Conservation (phyloP, 2,113 vertebrate species). For the Trichomycterus rosablanca region DNA sequence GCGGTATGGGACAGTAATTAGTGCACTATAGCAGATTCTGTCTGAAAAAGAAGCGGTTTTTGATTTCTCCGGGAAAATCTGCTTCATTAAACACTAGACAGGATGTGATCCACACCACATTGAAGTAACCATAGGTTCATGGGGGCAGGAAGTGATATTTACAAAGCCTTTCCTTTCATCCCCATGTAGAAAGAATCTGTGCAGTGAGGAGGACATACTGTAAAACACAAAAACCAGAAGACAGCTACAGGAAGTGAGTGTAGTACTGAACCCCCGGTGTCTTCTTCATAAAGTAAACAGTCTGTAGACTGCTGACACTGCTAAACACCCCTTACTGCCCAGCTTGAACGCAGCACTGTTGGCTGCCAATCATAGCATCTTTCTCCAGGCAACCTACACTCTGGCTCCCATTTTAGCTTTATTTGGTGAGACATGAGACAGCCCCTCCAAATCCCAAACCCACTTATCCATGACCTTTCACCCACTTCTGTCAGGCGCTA, state of each 20-base stretch:
- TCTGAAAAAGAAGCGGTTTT: constrained; percentile 29
- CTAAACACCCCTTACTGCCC: constrained; percentile 22
- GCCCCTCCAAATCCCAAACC: constrained; percentile 16
- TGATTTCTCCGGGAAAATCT: constrained; percentile 1
- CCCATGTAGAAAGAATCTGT: constrained; percentile 16
- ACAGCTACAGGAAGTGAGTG: constrained; percentile 37
- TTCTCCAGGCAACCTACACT: constrained; percentile 3
- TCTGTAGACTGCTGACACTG: constrained; percentile 7
- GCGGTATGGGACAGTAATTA: constrained; percentile 30
- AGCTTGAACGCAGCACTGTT: constrained; percentile 3
- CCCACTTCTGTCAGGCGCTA: constrained; percentile 39
- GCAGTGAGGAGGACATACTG: constrained; percentile 6
- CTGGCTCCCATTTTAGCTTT: background rate
- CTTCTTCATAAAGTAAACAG: constrained; percentile 30
- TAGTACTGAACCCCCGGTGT: constrained; percentile 13
- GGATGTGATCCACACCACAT: constrained; percentile 4
- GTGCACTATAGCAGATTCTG: constrained; percentile 16
- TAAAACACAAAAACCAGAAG: constrained; percentile 32
- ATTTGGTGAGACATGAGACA: constrained; percentile 9
- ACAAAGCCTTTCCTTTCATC: constrained; percentile 1
- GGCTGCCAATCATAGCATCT: constrained; percentile 8
- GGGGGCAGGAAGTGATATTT: background rate
- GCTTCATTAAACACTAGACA: constrained; percentile 2
- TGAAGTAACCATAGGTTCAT: background rate
- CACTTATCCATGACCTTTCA: constrained; percentile 38